A percentile compares a stretch with the other conserved stretches of the same genome.
Conservation (phyloP, 2,888 invertebrate species). For the Pharmacophagus antenor region DNA sequence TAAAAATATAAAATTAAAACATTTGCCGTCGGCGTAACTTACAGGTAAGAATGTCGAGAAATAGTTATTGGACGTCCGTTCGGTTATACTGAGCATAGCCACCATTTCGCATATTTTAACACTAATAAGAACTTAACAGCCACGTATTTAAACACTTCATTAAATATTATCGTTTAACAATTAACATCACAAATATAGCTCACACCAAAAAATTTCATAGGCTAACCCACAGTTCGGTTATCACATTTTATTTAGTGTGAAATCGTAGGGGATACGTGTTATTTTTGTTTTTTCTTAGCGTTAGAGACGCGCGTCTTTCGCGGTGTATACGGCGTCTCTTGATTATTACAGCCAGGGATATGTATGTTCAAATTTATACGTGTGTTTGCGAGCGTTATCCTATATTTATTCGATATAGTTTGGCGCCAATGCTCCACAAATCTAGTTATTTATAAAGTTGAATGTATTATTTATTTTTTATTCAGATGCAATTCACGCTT, state of each 20-base stretch:
- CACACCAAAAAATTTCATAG: no score
- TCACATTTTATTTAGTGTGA: no score
- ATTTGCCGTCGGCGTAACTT: conserved; percentile 46
- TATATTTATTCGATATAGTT: conserved; percentile 59
- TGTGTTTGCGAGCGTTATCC: conserved; percentile 41
- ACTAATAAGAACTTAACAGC: no score
- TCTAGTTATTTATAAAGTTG: conserved; percentile 66
- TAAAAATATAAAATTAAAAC: background rate
- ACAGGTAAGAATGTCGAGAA: conserved; percentile 72
- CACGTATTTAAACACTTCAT: background rate
- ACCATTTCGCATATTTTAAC: conserved; percentile 48
- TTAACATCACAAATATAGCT: background rate
- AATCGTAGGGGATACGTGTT: background rate
- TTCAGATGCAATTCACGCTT: conserved; percentile 54
- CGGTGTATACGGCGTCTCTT: conserved; percentile 43
- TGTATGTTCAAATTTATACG: conserved; percentile 35
- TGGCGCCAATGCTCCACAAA: conserved; percentile 60
- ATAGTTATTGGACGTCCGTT: conserved; percentile 57
- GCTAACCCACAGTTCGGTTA: no score
- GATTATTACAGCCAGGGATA: conserved; percentile 48
- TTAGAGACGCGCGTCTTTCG: conserved; percentile 32
- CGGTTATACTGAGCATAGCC: conserved; percentile 59
- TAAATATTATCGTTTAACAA: background rate
- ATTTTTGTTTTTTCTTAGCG: conserved; percentile 4
- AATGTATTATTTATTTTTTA: conserved; percentile 41